Evolutionary conservation across 2,888 invertebrate genomes (phyloP), one percentile per base, ranked within the genome.

Genomic region (Alviniconcha strummeri): DNA sequence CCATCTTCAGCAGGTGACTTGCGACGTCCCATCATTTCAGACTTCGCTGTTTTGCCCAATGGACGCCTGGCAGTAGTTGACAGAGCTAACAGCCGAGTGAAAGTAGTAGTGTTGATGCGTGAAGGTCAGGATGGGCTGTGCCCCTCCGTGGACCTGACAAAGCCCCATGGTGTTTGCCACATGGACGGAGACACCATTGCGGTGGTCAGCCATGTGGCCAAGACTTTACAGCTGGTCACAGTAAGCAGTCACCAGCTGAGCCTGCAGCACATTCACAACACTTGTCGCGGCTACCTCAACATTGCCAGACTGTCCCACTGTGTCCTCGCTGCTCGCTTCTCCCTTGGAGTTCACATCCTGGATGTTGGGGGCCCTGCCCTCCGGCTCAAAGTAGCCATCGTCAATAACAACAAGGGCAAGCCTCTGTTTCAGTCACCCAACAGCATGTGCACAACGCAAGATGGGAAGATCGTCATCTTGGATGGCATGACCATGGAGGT

Each of bases 11-110:
- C 64, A 0, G 82, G 82, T 19, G 82, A 82, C 77, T 36, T 76
- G 76, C 82, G 82, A 4, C 82, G 77, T 11, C 82, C 82, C 13
- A 82, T 82, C 76, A 82, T 82, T n/a, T 82, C 82, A 11, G 82
- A 82, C 75, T 82, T 82, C 77, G 82, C 82, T 11, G 56, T 82
- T 11, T 19, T 82, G 19, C 82, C 82, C 36, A 69, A 82, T 52
- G 76, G 71, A 9, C 82, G 76, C 2, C 69, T 82, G 55, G 82
- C 69, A 3, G 76, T 82, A 17, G 67, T 82, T 1, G 82, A 82
- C 64, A 67, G 82, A 5, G 82, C 82, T 19, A 82, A 82, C 77
- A 82, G 52, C n/a, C 69, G 82, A 54, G 67, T 82, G 67, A 82
- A 82, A 56, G 76, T 82, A 69, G 82, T 82, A 36, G 76, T 64